Evolutionary conservation across 2,797 vertebrate species (phyloP), one percentile per base, ranked within the genome.

Genomic region (Peromyscus aztecus): DNA sequence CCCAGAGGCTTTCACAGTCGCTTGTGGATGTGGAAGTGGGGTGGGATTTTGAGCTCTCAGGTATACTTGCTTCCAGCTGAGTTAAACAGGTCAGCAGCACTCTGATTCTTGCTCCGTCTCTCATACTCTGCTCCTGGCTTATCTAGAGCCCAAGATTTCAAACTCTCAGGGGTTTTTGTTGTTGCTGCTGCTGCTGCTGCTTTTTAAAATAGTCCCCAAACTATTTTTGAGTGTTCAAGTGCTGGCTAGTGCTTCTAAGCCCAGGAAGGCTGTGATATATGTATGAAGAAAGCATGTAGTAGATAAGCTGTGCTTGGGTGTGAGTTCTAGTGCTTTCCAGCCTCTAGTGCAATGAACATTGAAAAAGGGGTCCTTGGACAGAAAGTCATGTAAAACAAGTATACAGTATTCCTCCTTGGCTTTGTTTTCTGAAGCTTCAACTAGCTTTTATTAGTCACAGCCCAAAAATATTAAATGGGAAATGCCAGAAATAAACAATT

Each of bases 161-260:
- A 55, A 69, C 27, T 31, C 73, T 94, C 37, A 46, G 23, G 23
- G 29, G 43, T 4, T 71, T 85, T 93, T 31, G 57, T 52, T 27
- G 52, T 17, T 55, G 52, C 4, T 55, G 52, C 4, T 80, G 43
- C 49, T 84, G 14, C 46, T 84, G 40, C 40, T 34, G 13, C 7
- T 63, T 52, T 90, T 96, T 92, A 85, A 81, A 94, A 71, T 27
- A 83, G 76, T 34, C n/a, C n/a, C 34, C 43, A 80, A 24, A 40
- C 23, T 73, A 49, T 11, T 49, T 49, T 49, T 49, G 34, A 94
- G 24, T 49, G 57, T 78, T 83, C 37, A 83, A 83, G 63, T 27
- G 21, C 49, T 97, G 40, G 37, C 59, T 84, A 52, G 24, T 19
- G 31, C 21, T 63, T 11, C 61, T 57, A 88, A 87, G 31, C 10